These are phyloP conservation scores for Nomada ferruginata DNA, from an alignment of 2,888 invertebrate species.

Conservation along the genomic window DNA sequence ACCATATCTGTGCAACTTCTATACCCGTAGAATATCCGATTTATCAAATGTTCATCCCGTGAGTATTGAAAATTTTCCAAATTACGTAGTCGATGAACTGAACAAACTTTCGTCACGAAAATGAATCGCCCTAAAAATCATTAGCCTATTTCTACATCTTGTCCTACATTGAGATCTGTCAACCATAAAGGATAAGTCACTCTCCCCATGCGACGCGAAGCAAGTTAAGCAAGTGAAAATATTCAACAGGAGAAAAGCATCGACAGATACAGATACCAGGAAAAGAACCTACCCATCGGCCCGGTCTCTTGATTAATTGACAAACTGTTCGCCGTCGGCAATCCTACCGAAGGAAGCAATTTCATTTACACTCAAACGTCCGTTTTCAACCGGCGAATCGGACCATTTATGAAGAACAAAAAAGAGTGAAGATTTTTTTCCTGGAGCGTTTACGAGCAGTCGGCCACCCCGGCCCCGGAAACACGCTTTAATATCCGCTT, in stretches of 20 bases:
- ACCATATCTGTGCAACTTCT: too few species aligned
- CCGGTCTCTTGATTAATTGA: conserved; percentile 20
- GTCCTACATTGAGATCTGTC: too few species aligned
- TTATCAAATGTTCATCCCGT: too few species aligned
- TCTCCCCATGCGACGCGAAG: too few species aligned
- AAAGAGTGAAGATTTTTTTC: conserved; percentile 59
- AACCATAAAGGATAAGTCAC: too few species aligned
- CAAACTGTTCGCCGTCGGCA: conserved; percentile 3
- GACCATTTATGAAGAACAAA: neutral
- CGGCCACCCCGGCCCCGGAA: conserved; percentile 54
- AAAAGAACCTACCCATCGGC: neutral
- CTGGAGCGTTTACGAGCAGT: conserved; percentile 52
- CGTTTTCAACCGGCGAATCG: conserved; percentile 6
- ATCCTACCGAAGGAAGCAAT: conserved; percentile 26
- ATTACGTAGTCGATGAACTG: too few species aligned
- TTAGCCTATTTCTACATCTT: too few species aligned
- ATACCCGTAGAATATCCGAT: too few species aligned
- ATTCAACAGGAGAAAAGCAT: neutral
- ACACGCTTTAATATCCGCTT: conserved; percentile 79
- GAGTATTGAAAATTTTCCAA: too few species aligned
- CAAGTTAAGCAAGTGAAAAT: too few species aligned
- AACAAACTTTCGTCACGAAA: too few species aligned
- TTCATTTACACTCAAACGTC: conserved; percentile 15
- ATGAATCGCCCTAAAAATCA: too few species aligned
- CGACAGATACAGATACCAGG: neutral